Conservation (phyloP, 2,797 vertebrate species). For the Garrulus glandarius region DNA sequence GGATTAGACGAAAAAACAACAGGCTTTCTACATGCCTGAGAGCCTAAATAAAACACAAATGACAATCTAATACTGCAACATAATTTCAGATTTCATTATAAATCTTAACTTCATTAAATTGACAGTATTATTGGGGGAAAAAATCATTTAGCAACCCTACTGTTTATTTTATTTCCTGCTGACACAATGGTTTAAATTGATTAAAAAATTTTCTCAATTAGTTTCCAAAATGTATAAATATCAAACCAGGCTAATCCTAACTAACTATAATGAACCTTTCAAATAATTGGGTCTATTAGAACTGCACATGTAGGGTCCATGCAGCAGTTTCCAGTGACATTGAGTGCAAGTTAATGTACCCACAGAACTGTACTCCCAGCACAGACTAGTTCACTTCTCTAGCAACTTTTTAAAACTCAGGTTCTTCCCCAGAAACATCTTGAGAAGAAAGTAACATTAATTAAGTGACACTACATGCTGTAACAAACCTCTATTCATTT, state of each 20-base stretch:
- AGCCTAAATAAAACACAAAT: neutral
- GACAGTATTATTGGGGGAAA: neutral
- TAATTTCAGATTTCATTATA: neutral
- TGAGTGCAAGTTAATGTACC: neutral
- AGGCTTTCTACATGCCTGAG: neutral
- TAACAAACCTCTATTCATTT: neutral
- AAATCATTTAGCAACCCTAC: neutral
- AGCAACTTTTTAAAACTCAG: neutral
- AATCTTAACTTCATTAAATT: conserved; percentile 55
- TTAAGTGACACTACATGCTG: neutral
- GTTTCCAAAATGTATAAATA: conserved; percentile 30
- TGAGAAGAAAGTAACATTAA: neutral
- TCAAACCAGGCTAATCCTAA: neutral
- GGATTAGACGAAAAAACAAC: neutral
- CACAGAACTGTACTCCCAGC: neutral
- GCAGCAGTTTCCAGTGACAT: neutral
- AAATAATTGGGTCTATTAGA: neutral
- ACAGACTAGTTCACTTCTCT: neutral
- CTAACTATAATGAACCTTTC: neutral
- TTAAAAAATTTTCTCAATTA: conserved; percentile 30
- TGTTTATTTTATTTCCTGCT: conserved; percentile 50
- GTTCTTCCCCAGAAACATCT: neutral
- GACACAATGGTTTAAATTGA: conserved; percentile 27
- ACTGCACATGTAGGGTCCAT: neutral
- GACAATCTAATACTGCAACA: neutral